These are phyloP conservation scores for Cyphomyrmex costatus DNA, from an alignment of 1,140 invertebrate species.

Conservation along the genomic window DNA sequence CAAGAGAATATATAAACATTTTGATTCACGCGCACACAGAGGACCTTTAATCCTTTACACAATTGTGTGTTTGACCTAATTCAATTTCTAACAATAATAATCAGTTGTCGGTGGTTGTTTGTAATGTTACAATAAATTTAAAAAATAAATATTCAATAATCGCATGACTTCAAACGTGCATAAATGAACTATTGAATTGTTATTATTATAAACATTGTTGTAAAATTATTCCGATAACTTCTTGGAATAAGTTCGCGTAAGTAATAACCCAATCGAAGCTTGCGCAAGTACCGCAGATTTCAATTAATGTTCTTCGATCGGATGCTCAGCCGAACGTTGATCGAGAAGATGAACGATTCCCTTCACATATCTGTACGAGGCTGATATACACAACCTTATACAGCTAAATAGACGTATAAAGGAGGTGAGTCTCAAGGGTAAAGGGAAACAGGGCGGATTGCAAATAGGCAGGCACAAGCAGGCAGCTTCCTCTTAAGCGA, in stretches of 20 bases:
- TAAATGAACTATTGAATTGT: neutral
- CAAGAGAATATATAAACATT: neutral
- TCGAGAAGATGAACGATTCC: conserved; percentile 45
- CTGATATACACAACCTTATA: neutral
- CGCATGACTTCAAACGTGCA: neutral
- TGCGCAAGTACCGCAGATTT: neutral
- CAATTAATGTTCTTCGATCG: conserved; percentile 17
- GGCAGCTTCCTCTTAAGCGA: conserved; percentile 13
- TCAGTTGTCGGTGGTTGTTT: neutral
- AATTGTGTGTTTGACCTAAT: neutral
- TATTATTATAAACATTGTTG: neutral
- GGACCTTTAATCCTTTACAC: neutral
- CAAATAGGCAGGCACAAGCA: neutral
- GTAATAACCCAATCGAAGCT: neutral
- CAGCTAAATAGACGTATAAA: neutral
- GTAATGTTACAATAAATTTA: neutral
- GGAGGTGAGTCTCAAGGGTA: conserved; percentile 20
- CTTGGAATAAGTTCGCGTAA: neutral
- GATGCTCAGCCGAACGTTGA: conserved; percentile 16
- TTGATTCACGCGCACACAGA: neutral
- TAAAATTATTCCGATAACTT: neutral
- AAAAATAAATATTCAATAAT: neutral
- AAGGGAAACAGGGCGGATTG: neutral
- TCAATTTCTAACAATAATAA: neutral
- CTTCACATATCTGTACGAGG: neutral